phyloP scores from a whole-genome alignment of 2,888 invertebrate species.

The Harpalus rubripes region DNA sequence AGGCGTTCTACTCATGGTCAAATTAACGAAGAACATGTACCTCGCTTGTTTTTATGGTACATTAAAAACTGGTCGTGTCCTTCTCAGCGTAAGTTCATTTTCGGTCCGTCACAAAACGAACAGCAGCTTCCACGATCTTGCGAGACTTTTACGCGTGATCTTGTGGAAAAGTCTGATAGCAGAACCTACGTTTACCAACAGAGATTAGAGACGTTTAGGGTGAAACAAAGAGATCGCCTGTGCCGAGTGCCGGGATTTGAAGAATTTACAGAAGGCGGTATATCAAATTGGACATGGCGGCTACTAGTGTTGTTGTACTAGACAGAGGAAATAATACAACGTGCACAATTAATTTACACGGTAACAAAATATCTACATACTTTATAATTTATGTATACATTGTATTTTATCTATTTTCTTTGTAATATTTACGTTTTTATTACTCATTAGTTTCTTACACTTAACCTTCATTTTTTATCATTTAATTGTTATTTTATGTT shows the following conservation, averaged over 20 bases:
- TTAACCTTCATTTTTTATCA: conserved; percentile 65
- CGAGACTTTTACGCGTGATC: conserved; percentile 23
- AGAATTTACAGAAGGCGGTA: conserved; percentile 80
- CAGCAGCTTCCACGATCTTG: conserved; percentile 52
- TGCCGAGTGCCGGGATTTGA: conserved; percentile 68
- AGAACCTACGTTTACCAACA: conserved; percentile 43
- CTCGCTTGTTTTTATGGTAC: conserved; percentile 75
- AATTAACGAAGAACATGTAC: conserved; percentile 66
- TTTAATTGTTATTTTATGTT: conserved; percentile 47
- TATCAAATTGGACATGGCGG: conserved; percentile 79
- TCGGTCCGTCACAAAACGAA: conserved; percentile 65
- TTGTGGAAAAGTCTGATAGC: conserved; percentile 13
- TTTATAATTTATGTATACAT: conserved; percentile 56
- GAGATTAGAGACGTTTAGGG: conserved; percentile 71
- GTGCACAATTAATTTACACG: conserved; percentile 97
- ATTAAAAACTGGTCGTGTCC: conserved; percentile 76
- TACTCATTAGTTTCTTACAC: conserved; percentile 43
- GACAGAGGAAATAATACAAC: conserved; percentile 98
- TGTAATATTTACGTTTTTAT: conserved; percentile 22
- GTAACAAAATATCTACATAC: conserved; percentile 80
- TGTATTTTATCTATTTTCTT: conserved; percentile 6
- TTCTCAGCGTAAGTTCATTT: conserved; percentile 68
- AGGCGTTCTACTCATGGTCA: conserved; percentile 59
- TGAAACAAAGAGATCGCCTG: conserved; percentile 70
- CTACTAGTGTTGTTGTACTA: conserved; percentile 95